These are phyloP conservation scores for Holothuria glaberrima DNA, from an alignment of 35 echinoderm and acorn worm genomes.

Conservation along the genomic window DNA sequence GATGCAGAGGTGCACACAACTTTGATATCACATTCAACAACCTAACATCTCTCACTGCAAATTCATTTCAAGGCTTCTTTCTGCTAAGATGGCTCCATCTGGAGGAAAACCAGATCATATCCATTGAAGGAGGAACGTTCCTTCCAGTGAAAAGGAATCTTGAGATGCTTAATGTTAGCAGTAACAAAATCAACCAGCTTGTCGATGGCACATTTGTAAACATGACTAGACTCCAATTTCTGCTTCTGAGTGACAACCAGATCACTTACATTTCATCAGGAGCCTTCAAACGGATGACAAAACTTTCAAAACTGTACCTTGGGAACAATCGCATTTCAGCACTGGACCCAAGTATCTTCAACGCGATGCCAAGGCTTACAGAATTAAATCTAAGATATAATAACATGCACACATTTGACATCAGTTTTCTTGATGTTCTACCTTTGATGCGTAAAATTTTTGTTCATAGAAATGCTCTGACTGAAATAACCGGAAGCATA, in stretches of 20 bases:
- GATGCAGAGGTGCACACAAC: neutral
- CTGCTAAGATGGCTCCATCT: slow-evolving; percentile 57
- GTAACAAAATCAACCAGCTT: slow-evolving; percentile 24
- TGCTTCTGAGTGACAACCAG: slow-evolving; percentile 49
- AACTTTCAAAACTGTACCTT: slow-evolving; percentile 1
- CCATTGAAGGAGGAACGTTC: slow-evolving; percentile 48
- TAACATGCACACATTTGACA: neutral
- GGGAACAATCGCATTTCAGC: neutral
- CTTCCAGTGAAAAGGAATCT: slow-evolving; percentile 8
- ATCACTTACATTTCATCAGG: neutral
- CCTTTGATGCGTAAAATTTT: slow-evolving; percentile 25
- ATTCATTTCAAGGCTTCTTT: slow-evolving; percentile 11
- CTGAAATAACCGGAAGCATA: neutral
- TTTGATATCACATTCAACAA: slow-evolving; percentile 22
- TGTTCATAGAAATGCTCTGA: neutral
- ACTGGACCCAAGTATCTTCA: neutral
- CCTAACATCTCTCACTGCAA: neutral
- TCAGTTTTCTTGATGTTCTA: neutral
- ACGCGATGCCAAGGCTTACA: neutral
- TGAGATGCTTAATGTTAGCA: slow-evolving; percentile 32
- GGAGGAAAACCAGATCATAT: slow-evolving; percentile 24
- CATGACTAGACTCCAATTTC: slow-evolving; percentile 34
- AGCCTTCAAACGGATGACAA: slow-evolving; percentile 1
- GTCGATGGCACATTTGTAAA: slow-evolving; percentile 29
- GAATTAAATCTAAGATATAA: slow-evolving; percentile 13